These are phyloP conservation scores for Zoanthus solanderi DNA, from an alignment of 92 coral and sea anemone genomes.

Conservation along the genomic window DNA sequence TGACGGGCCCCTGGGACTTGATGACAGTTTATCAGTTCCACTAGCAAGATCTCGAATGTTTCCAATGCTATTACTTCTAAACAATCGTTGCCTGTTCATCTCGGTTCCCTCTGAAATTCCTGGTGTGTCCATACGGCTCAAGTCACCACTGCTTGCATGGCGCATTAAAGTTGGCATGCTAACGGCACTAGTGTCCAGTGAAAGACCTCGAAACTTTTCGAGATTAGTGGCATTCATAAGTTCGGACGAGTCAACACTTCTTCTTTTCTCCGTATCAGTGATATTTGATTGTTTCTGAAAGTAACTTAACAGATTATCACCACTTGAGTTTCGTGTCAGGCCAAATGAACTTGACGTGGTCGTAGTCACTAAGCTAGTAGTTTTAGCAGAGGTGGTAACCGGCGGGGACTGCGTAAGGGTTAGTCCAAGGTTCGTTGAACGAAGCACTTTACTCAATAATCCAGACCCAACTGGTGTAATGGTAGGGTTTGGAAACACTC, in stretches of 20 bases:
- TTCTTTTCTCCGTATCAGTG: conserved; percentile 67
- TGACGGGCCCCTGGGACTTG: conserved; percentile 14
- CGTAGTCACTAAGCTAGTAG: conserved; percentile 68
- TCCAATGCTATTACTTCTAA: conserved; percentile 89
- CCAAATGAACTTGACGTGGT: conserved; percentile 74
- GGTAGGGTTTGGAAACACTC: conserved; percentile 38
- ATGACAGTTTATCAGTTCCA: background rate
- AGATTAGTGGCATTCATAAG: conserved; percentile 46
- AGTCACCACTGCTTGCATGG: conserved; percentile 93
- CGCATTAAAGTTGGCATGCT: conserved; percentile 86
- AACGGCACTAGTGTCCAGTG: conserved; percentile 37
- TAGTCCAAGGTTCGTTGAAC: conserved; percentile 70
- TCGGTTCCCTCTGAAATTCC: conserved; percentile 21
- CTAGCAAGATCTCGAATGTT: conserved; percentile 81
- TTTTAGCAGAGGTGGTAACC: conserved; percentile 74
- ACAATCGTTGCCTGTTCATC: conserved; percentile 59
- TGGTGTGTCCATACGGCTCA: conserved; percentile 72
- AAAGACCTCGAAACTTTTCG: conserved; percentile 20
- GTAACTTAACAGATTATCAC: conserved; percentile 80
- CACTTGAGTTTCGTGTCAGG: conserved; percentile 85
- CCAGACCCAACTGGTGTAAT: conserved; percentile 65
- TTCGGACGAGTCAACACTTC: conserved; percentile 71
- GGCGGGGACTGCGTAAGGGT: conserved; percentile 77
- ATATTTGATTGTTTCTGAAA: conserved; percentile 62
- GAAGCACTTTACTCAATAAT: conserved; percentile 77